phyloP scores from a whole-genome alignment of 2,113 vertebrate species.

The Catharus minimus region DNA sequence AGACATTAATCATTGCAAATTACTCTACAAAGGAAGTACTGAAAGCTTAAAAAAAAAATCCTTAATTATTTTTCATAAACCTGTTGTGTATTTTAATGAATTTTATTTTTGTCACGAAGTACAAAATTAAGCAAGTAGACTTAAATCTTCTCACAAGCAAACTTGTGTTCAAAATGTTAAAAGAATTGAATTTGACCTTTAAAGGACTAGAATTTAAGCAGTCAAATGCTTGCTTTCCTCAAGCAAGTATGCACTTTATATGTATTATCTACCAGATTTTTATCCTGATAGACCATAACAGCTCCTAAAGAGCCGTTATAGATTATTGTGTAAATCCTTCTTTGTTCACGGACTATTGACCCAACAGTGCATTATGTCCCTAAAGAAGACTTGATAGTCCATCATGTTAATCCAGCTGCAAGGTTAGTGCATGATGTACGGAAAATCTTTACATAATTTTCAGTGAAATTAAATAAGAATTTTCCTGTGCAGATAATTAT shows the following conservation, averaged over 20 bases:
- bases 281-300: conserved; percentile 50
- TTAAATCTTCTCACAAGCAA: background rate
- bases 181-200: conserved; percentile 3
- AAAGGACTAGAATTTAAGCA: background rate
- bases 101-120: background rate
- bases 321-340: conserved; percentile 68
- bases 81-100: background rate
- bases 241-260: background rate
- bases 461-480: conserved; percentile 61
- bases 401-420: conserved; percentile 60
- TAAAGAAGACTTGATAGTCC: conserved; percentile 51
- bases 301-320: conserved; percentile 57
- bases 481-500: background rate
- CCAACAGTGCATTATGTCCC: conserved; percentile 38
- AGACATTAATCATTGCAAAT: background rate
- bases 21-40: background rate
- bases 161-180: background rate
- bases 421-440: background rate
- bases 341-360: conserved; percentile 65
- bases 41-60: background rate
- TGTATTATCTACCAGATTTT: conserved; percentile 34
- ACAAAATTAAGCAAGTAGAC: background rate
- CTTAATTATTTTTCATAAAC: background rate
- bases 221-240: background rate
- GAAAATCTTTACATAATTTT: conserved; percentile 66